Evolutionary conservation across 2,797 vertebrate species (phyloP).

Genomic region (Enteromius fasciolatus): DNA sequence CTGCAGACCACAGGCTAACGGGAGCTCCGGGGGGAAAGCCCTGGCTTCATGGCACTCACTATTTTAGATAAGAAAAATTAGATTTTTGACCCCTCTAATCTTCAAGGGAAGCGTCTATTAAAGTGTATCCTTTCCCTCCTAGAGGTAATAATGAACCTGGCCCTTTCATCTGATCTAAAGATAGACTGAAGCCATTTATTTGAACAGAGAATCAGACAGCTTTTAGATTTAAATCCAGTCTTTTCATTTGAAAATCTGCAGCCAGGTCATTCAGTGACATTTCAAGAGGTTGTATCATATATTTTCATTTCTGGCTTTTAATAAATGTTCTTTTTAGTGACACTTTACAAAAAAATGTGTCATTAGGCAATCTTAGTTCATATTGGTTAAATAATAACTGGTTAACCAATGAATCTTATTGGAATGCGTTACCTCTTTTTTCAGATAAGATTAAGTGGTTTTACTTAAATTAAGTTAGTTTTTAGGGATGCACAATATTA

Average conservation of each 20-base stretch:
- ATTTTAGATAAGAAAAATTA: constrained; percentile 53
- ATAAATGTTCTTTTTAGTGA: neutral
- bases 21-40: constrained; percentile 33
- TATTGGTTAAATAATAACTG: no score
- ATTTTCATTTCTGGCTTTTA: neutral
- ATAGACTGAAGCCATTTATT: constrained; percentile 19
- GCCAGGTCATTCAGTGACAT: neutral
- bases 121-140: constrained; percentile 2
- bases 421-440: neutral
- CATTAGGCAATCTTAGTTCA: no score
- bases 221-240: constrained; percentile 11
- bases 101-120: constrained; percentile 38
- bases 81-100: constrained; percentile 48
- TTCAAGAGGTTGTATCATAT: neutral
- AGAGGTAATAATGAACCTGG: constrained; percentile 21
- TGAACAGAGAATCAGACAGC: neutral
- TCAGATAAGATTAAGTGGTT: neutral
- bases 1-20: constrained; percentile 48
- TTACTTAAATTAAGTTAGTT: neutral
- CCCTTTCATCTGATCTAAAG: neutral
- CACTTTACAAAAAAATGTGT: no score
- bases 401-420: no score
- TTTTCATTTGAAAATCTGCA: neutral
- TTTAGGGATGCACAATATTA: neutral
- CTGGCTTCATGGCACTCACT: constrained; percentile 34